phyloP scores from a whole-genome alignment of 2,888 invertebrate species.

The Chrysina gloriosa region DNA sequence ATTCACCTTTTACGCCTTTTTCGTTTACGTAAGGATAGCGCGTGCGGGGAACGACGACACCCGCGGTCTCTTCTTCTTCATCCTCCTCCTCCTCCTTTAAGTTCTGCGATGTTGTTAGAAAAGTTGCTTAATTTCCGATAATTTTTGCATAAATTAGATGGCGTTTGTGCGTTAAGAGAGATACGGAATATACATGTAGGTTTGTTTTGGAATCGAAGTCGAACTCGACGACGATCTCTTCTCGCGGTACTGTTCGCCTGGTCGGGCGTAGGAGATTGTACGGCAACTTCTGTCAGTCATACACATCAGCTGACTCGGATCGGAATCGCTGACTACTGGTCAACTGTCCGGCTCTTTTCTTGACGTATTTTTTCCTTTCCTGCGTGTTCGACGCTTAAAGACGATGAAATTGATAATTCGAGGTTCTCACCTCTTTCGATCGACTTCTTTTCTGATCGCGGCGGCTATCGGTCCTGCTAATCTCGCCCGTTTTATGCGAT shows the following conservation, averaged over 20 bases:
- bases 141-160: slow-evolving; percentile 62
- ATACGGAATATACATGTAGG: too few species aligned
- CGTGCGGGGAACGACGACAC: too few species aligned
- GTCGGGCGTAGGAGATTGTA: slow-evolving; percentile 49
- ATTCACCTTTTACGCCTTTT: too few species aligned
- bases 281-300: slow-evolving; percentile 62
- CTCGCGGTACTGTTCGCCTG: slow-evolving; percentile 51
- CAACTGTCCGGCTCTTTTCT: slow-evolving; percentile 31
- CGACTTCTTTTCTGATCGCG: slow-evolving; percentile 32
- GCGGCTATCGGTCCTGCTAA: slow-evolving; percentile 21
- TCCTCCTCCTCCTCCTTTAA: slow-evolving; percentile 47
- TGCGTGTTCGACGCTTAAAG: background rate
- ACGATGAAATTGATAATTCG: background rate
- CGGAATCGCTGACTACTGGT: slow-evolving; percentile 29
- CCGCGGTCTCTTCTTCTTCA: too few species aligned
- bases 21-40: too few species aligned
- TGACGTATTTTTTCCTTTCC: background rate
- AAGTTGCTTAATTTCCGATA: slow-evolving; percentile 61
- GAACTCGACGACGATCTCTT: slow-evolving; percentile 37
- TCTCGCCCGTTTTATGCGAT: slow-evolving; percentile 27
- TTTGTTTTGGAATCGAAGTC: too few species aligned
- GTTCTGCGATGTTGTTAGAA: slow-evolving; percentile 59
- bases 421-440: slow-evolving; percentile 20
- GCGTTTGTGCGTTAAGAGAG: background rate
- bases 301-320: slow-evolving; percentile 25